Conservation (phyloP, 2,113 vertebrate genomes). For the Brachyistius frenatus region DNA sequence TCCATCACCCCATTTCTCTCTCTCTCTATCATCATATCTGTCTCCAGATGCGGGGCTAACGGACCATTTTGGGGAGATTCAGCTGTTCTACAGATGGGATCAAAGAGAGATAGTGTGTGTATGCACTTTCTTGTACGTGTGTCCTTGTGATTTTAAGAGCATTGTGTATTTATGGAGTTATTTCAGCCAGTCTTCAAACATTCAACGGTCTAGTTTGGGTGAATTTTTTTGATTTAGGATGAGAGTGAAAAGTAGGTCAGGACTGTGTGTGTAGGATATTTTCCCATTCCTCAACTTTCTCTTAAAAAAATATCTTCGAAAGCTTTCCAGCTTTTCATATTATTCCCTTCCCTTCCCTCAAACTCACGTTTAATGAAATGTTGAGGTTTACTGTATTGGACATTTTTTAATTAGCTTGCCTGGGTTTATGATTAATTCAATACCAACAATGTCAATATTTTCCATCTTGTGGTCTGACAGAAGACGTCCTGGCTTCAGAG, state of each 20-base stretch:
- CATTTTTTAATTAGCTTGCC: no score
- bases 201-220: slow-evolving; percentile 1
- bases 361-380: slow-evolving; percentile 1
- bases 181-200: neutral
- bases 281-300: slow-evolving; percentile 1
- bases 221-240: neutral
- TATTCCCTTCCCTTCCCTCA: neutral
- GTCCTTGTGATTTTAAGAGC: slow-evolving; percentile 13
- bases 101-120: slow-evolving; percentile 47
- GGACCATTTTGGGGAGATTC: slow-evolving; percentile 51
- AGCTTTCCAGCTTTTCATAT: neutral
- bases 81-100: slow-evolving; percentile 74
- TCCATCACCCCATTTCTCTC: slow-evolving; percentile 7
- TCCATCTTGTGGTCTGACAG: no score
- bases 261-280: neutral
- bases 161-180: slow-evolving; percentile 18
- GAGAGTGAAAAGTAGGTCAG: slow-evolving; percentile 16
- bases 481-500: neutral
- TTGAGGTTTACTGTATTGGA: neutral
- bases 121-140: neutral
- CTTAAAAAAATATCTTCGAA: neutral
- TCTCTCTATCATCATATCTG: slow-evolving; percentile 8
- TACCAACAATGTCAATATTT: no score
- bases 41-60: slow-evolving; percentile 51
- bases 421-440: no score